Base-by-base conservation (phyloP, 2,888 invertebrate genomes). In the Noctua janthina region DNA sequence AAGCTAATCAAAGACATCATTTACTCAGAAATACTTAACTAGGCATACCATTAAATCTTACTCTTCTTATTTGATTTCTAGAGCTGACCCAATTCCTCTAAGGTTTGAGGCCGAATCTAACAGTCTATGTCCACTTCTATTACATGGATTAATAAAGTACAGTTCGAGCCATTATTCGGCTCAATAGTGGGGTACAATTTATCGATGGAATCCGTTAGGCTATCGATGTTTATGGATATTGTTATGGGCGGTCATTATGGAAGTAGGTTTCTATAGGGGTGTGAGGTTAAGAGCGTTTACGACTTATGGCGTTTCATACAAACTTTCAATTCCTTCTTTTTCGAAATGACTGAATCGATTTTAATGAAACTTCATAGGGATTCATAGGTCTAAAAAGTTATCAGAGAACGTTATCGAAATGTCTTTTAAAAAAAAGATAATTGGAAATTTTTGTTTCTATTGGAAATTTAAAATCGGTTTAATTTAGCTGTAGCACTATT, bases 151-250 rank as follows among this genome's bases (percentile, higher is more conserved):
- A 76, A 67, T 82, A 85, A 89, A 90, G 74, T 82, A 85, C 81
- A 84, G 90, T 81, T 82, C 11, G 43, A n/a, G 43, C 43, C 71
- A 76, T 72, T 76, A 86, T 78, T 82, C 72, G 79, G 74, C 70
- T 83, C 71, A 69, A 82, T 80, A 87, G 78, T 74, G 79, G 78
- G 73, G 70, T 72, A 82, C 69, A 84, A 68, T 89, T 79, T 82
- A 79, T 86, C 78, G 67, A 86, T 82, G 71, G 29, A 51, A 56
- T 76, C 88, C 87, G 87, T 89, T 88, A 89, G 78, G 46, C 69
- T 67, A 81, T 79, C 67, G 66, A 75, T 70, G 74, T 74, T 86
- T 80, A 85, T 85, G 51, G 75, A 76, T 81, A 76, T 73, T 78
- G 77, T 74, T 77, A 68, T 80, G 43, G 54, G 13, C 51, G 11